Evolutionary conservation across 2,888 invertebrate genomes (phyloP).

Genomic region (Malacosoma neustria): DNA sequence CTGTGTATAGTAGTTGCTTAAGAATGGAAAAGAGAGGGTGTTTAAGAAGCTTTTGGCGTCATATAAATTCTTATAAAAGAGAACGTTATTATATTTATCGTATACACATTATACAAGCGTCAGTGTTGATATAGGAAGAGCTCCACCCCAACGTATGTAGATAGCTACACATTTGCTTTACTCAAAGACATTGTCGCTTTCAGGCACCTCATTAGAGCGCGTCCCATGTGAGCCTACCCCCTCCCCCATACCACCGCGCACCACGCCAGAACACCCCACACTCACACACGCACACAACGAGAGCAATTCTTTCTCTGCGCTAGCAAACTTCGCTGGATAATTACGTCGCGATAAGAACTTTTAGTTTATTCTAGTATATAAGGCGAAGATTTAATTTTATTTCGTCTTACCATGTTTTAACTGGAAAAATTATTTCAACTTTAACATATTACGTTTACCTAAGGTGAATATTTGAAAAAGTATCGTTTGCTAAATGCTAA

Average conservation of each 20-base stretch:
- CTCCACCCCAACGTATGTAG: slow-evolving; percentile 59
- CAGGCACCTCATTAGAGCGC: slow-evolving; percentile 75
- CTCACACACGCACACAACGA: slow-evolving; percentile 36
- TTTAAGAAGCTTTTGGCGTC: background rate
- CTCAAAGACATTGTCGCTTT: slow-evolving; percentile 75
- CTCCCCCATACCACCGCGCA: slow-evolving; percentile 23
- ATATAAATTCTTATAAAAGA: slow-evolving; percentile 12
- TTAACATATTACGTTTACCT: no score
- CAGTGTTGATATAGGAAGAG: slow-evolving; percentile 37
- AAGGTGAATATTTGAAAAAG: no score
- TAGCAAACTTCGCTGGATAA: slow-evolving; percentile 69
- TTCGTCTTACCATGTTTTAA: no score
- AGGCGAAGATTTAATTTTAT: background rate
- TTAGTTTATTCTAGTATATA: slow-evolving; percentile 18
- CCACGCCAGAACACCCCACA: slow-evolving; percentile 22
- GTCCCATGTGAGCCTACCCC: slow-evolving; percentile 71
- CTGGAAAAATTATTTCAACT: no score
- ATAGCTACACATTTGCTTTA: slow-evolving; percentile 72
- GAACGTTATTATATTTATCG: slow-evolving; percentile 29
- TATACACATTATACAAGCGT: slow-evolving; percentile 27
- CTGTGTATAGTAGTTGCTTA: no score
- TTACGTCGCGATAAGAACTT: slow-evolving; percentile 66
- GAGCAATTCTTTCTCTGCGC: slow-evolving; percentile 67
- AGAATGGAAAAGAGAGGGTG: no score
- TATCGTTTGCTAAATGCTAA: no score